Conservation (phyloP, 1,140 invertebrate species). For the Rhyzopertha dominica region DNA sequence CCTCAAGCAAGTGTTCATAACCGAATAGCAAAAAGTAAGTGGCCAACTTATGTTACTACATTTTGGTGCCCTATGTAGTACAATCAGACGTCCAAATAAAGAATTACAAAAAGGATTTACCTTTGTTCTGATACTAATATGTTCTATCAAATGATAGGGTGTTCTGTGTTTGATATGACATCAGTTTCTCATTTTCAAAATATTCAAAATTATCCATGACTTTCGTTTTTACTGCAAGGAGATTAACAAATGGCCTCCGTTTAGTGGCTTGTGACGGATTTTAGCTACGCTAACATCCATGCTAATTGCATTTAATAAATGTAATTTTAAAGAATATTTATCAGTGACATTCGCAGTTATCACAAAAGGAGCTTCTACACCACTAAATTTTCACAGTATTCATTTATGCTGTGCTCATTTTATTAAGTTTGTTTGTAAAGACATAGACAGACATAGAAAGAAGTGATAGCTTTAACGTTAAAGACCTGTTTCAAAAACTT, state of each 20-base stretch:
- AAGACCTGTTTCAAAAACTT: constrained; percentile 5
- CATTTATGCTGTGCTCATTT: constrained; percentile 15
- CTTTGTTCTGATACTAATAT: too few relatives aligned
- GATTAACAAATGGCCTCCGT: constrained; percentile 11
- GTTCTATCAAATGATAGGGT: too few relatives aligned
- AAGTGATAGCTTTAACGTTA: constrained; percentile 1
- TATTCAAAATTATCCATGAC: too few relatives aligned
- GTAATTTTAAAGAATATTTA: constrained; percentile 9
- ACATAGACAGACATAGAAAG: constrained; percentile 11
- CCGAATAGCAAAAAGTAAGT: too few relatives aligned
- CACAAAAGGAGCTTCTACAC: neutral
- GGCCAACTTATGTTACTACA: too few relatives aligned
- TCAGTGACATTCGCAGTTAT: constrained; percentile 1
- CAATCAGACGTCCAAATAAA: too few relatives aligned
- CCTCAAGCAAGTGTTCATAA: too few relatives aligned
- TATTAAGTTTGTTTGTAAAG: constrained; percentile 13
- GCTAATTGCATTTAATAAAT: constrained; percentile 15
- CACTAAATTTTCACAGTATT: neutral
- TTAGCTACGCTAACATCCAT: constrained; percentile 15
- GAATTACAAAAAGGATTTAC: too few relatives aligned
- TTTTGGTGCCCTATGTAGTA: too few relatives aligned
- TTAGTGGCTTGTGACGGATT: constrained; percentile 11
- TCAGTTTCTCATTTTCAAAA: too few relatives aligned
- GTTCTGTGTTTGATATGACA: too few relatives aligned
- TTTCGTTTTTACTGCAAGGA: too few relatives aligned